Percentiles rank a stretch among this genome's conserved stretches.
Evolutionary conservation across 2,113 vertebrate genomes (phyloP).

Genomic region (Pollachius pollachius): DNA sequence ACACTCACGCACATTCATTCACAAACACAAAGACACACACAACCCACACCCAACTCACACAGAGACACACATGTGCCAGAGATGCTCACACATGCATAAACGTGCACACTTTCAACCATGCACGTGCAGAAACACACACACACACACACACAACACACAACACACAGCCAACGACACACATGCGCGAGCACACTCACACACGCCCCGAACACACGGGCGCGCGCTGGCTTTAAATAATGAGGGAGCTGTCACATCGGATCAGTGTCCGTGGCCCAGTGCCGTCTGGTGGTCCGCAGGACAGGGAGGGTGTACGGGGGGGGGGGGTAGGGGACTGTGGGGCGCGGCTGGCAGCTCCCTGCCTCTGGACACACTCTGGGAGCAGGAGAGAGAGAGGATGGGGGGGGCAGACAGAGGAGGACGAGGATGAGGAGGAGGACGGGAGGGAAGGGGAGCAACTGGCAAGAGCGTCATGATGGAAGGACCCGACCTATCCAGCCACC

Average conservation of each 20-base stretch:
- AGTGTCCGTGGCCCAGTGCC: constrained; percentile 42
- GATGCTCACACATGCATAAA: constrained; percentile 27
- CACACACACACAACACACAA: constrained; percentile 18
- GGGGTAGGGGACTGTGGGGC: background rate
- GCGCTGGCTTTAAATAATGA: constrained; percentile 71
- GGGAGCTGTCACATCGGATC: constrained; percentile 68
- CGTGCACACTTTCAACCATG: too few relatives aligned
- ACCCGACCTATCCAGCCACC: too few relatives aligned
- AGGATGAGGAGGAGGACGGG: background rate
- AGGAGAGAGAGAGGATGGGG: background rate
- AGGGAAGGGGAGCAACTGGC: background rate
- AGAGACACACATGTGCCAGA: background rate
- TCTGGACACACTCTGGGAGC: constrained; percentile 40
- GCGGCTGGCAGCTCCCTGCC: constrained; percentile 48
- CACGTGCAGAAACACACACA: background rate
- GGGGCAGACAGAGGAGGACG: background rate
- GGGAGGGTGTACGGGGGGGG: constrained; percentile 29
- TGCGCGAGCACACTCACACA: constrained; percentile 14
- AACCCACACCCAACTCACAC: constrained; percentile 16
- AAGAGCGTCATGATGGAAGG: too few relatives aligned
- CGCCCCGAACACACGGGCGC: constrained; percentile 22
- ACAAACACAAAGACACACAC: constrained; percentile 18
- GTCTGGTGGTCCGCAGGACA: constrained; percentile 63
- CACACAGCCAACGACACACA: constrained; percentile 6
- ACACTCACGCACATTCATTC: constrained; percentile 3